Evolutionary conservation across 2,113 vertebrate genomes (phyloP).

Genomic region (Ctenomys sociabilis): DNA sequence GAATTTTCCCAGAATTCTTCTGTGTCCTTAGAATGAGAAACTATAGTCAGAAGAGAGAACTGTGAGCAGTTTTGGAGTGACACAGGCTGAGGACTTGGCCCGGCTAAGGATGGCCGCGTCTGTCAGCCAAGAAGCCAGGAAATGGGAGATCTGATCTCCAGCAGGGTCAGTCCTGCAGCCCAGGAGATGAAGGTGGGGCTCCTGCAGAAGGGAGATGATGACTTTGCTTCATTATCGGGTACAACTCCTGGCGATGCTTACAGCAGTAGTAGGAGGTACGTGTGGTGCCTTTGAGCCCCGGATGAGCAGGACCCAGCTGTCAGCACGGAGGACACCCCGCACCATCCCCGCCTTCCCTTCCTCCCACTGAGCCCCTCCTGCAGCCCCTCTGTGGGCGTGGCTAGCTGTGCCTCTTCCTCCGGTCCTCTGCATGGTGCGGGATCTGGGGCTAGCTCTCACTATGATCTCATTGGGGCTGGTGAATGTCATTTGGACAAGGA

Average conservation of each 20-base stretch:
- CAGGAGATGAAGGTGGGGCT: neutral
- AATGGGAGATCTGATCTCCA: too few species aligned
- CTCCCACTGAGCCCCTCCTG: neutral
- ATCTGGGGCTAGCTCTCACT: neutral
- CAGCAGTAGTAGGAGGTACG: neutral
- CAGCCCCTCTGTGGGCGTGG: neutral
- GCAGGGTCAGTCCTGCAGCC: neutral
- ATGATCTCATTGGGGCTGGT: neutral
- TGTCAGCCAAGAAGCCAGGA: neutral
- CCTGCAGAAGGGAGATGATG: neutral
- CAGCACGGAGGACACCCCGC: neutral
- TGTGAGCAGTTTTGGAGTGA: neutral
- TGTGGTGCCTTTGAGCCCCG: neutral
- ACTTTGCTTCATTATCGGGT: accelerated
- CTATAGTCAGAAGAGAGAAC: neutral
- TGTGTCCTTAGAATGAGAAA: too few species aligned
- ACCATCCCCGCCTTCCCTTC: neutral
- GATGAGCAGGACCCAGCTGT: neutral
- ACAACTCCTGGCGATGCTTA: neutral
- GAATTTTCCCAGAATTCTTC: neutral
- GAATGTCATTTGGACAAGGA: neutral
- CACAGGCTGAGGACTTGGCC: neutral
- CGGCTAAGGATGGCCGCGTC: neutral
- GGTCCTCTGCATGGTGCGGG: neutral
- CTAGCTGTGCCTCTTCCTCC: neutral